phyloP scores from a whole-genome alignment of 2,113 vertebrate genomes.

The Nymphicus hollandicus region DNA sequence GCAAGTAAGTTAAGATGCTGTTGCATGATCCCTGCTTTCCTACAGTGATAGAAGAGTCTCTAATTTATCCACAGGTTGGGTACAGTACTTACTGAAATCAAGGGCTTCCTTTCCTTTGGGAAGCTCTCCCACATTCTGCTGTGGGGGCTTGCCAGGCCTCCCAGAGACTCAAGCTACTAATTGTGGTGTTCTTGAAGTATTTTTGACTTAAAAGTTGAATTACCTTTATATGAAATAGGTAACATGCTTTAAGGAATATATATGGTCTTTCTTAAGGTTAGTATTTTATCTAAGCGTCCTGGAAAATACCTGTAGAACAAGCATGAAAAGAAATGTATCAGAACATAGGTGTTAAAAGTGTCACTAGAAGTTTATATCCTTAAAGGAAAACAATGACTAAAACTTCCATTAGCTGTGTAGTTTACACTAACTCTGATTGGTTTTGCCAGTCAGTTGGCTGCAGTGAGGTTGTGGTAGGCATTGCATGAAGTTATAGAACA shows the following conservation, averaged over 20 bases:
- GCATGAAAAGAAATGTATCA: neutral
- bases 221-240: neutral
- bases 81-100: neutral
- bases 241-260: neutral
- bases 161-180: neutral
- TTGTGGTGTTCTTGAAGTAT: neutral
- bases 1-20: neutral
- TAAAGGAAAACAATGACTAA: neutral
- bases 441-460: neutral
- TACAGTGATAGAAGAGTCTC: neutral
- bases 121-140: neutral
- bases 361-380: neutral
- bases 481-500: neutral
- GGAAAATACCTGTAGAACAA: neutral
- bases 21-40: neutral
- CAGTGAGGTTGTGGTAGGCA: neutral
- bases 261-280: neutral
- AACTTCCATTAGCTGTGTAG: neutral
- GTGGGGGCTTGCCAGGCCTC: neutral
- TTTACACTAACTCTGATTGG: neutral
- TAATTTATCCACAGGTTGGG: neutral
- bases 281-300: neutral
- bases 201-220: neutral
- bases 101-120: neutral
- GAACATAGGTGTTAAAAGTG: neutral